phyloP scores from a whole-genome alignment of 2,797 vertebrate genomes.

The Zalophus californianus region DNA sequence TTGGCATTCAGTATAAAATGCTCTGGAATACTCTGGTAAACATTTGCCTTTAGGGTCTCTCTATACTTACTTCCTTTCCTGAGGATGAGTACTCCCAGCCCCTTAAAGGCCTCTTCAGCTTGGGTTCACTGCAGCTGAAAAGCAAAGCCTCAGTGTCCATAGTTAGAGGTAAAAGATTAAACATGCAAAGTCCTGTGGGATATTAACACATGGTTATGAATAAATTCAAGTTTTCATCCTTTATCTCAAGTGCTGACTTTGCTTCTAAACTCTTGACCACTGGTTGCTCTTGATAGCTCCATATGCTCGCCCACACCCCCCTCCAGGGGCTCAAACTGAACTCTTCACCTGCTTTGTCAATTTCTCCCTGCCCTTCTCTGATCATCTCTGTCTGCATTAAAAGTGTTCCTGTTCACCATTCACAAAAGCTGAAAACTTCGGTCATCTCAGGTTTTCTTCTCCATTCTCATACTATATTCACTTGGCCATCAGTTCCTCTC shows the following conservation, averaged over 20 bases:
- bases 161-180: constrained; percentile 34
- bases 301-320: not conserved
- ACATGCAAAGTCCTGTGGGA: not conserved
- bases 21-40: not conserved
- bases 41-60: not conserved
- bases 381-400: not conserved
- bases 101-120: not conserved
- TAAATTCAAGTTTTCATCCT: constrained; percentile 10
- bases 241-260: not conserved
- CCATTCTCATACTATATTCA: not conserved
- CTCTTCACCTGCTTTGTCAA: not conserved
- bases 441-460: not conserved
- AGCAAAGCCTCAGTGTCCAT: not conserved
- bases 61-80: not conserved
- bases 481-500: not conserved
- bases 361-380: not conserved
- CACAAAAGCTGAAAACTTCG: not conserved
- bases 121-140: not conserved
- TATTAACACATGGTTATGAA: not conserved
- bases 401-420: not conserved
- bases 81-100: not conserved
- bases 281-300: not conserved
- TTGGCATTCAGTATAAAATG: not conserved
- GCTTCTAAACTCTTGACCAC: not conserved
- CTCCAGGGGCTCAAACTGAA: not conserved